phyloP scores from a whole-genome alignment of 1,140 invertebrate species.

The Acromyrmex echinatior region DNA sequence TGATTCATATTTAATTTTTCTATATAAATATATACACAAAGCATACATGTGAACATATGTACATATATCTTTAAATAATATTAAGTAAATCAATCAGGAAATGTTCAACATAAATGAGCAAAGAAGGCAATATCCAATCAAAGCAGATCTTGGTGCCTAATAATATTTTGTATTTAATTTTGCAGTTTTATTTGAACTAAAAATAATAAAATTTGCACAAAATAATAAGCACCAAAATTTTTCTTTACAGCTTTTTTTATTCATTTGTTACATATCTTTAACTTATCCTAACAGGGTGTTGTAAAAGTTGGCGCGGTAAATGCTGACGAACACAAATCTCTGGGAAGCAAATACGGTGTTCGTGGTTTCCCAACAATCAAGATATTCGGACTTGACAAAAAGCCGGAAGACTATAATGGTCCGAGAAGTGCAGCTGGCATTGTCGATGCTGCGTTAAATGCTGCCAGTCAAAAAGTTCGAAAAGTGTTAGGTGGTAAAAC shows the following conservation, averaged over 20 bases:
- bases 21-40: background rate
- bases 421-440: constrained; percentile 94
- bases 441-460: constrained; percentile 93
- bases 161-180: too few species aligned
- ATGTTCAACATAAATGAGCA: too few species aligned
- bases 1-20: background rate
- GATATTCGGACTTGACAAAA: constrained; percentile 95
- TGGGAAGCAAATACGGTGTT: constrained; percentile 94
- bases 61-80: too few species aligned
- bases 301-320: constrained; percentile 98
- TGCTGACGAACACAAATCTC: constrained; percentile 95
- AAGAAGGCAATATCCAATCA: too few species aligned
- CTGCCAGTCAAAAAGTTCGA: constrained; percentile 90
- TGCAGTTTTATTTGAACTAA: too few species aligned
- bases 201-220: too few species aligned
- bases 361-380: constrained; percentile 98
- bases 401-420: constrained; percentile 95
- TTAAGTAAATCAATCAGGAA: too few species aligned
- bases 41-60: too few species aligned
- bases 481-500: constrained; percentile 89
- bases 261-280: background rate
- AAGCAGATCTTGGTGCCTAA: too few species aligned
- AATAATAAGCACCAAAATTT: too few species aligned
- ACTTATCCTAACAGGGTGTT: constrained; percentile 90
- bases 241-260: too few species aligned